A percentile compares a stretch with the other conserved stretches of the same genome.
Conservation (phyloP, 2,797 vertebrate genomes). For the Cyclura pinguis region DNA sequence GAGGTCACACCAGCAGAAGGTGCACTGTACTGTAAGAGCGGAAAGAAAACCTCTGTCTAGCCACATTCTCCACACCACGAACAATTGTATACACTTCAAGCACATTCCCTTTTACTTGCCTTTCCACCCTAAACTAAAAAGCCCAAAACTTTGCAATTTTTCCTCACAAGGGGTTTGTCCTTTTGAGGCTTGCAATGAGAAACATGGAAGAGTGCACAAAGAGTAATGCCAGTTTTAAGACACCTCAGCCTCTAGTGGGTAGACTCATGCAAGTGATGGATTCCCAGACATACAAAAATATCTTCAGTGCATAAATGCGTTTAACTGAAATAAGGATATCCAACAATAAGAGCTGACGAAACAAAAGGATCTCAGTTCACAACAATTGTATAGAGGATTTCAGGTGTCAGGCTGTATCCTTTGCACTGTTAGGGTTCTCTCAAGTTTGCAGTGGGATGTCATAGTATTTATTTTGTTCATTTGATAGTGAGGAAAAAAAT, state of each 20-base stretch:
- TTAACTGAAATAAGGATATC: not conserved
- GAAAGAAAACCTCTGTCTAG: not conserved
- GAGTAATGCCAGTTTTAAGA: too few species aligned
- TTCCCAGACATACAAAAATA: not conserved
- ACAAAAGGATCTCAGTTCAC: not conserved
- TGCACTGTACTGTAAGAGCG: not conserved
- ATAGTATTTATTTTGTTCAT: constrained; percentile 3
- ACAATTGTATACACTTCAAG: not conserved
- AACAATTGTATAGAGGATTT: not conserved
- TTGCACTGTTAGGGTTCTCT: not conserved
- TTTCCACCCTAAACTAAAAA: not conserved
- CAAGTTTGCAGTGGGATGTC: not conserved
- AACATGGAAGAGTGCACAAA: too few species aligned
- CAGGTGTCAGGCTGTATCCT: too few species aligned
- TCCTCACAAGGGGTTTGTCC: not conserved
- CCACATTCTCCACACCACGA: not conserved
- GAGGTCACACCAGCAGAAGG: too few species aligned
- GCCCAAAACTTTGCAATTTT: not conserved
- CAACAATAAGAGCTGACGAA: not conserved
- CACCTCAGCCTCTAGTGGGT: not conserved
- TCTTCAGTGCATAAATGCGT: not conserved
- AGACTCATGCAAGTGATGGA: not conserved
- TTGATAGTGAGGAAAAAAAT: not conserved
- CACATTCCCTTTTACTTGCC: not conserved
- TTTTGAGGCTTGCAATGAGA: not conserved